A percentile compares a stretch with the other conserved stretches of the same genome.
Evolutionary conservation across 2,797 vertebrate species (phyloP).

Genomic region (Enteromius afrohamiltoni): DNA sequence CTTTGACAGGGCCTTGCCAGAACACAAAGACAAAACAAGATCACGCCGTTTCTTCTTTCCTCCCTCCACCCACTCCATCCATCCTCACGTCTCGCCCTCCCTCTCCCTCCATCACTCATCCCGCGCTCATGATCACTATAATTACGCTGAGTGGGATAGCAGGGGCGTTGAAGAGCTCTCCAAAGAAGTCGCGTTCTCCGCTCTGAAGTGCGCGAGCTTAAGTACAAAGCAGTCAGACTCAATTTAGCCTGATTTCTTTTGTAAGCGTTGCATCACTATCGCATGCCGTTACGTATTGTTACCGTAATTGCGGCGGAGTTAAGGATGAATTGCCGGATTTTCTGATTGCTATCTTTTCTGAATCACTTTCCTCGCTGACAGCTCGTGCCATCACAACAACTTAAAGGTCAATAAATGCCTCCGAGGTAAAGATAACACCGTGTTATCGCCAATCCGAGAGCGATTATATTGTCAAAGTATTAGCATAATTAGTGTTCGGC

Average conservation of each 20-base stretch:
- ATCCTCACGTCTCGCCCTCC: slow-evolving; percentile 14
- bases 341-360: slow-evolving; percentile 37
- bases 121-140: slow-evolving; percentile 60
- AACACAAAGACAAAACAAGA: slow-evolving; percentile 48
- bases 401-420: slow-evolving; percentile 48
- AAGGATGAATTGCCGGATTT: not conserved
- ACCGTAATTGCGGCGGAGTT: not conserved
- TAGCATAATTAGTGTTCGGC: slow-evolving; percentile 37
- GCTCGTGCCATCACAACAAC: not conserved
- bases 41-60: slow-evolving; percentile 50
- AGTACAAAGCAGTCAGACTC: slow-evolving; percentile 43
- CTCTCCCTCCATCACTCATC: slow-evolving; percentile 39
- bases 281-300: slow-evolving; percentile 5
- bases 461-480: slow-evolving; percentile 36
- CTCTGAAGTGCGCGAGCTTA: slow-evolving; percentile 27
- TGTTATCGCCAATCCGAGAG: not conserved
- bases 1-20: slow-evolving; percentile 43
- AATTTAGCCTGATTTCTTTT: slow-evolving; percentile 45
- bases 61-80: slow-evolving; percentile 39
- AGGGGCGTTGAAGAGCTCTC: slow-evolving; percentile 51
- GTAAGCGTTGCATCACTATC: slow-evolving; percentile 29
- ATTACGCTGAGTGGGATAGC: slow-evolving; percentile 60
- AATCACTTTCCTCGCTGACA: slow-evolving; percentile 24
- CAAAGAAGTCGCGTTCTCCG: slow-evolving; percentile 33
- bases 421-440: slow-evolving; percentile 28